Evolutionary conservation across 2,113 vertebrate genomes (phyloP).

Genomic region (Dasyprocta punctata): DNA sequence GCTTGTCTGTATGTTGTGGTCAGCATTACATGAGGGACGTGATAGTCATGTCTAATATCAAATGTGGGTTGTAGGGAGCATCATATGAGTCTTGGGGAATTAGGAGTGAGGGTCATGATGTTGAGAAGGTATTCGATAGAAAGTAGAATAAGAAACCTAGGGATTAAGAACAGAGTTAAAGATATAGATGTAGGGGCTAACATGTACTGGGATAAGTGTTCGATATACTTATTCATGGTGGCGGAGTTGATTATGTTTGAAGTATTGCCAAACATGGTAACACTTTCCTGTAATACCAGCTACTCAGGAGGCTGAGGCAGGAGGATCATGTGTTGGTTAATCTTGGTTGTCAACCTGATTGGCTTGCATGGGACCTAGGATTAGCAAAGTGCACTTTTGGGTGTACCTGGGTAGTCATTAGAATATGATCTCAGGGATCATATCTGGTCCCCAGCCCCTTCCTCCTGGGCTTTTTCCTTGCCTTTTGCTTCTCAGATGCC

Average conservation of each 20-base stretch:
- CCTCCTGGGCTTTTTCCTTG: not conserved
- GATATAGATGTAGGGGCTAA: not conserved
- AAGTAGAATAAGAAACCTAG: slow-evolving; percentile 2
- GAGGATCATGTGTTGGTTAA: not conserved
- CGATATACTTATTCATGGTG: not conserved
- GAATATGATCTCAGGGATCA: too few species aligned
- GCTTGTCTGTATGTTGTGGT: not conserved
- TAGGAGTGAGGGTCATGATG: not conserved
- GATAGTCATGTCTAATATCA: not conserved
- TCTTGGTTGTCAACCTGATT: not conserved
- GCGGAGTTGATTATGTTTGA: not conserved
- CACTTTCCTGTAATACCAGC: not conserved
- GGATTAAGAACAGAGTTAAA: not conserved
- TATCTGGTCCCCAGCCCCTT: not conserved
- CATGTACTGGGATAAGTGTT: not conserved
- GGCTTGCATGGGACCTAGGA: not conserved
- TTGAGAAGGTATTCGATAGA: not conserved
- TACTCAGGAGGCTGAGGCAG: not conserved
- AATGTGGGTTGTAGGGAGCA: not conserved
- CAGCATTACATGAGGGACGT: not conserved
- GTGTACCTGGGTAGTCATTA: not conserved
- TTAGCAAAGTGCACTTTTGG: not conserved
- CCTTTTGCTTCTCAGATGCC: not conserved
- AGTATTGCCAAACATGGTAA: not conserved
- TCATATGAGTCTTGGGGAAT: not conserved